Base-by-base conservation (phyloP, 2,113 vertebrate genomes). In the Onychostoma macrolepis region DNA sequence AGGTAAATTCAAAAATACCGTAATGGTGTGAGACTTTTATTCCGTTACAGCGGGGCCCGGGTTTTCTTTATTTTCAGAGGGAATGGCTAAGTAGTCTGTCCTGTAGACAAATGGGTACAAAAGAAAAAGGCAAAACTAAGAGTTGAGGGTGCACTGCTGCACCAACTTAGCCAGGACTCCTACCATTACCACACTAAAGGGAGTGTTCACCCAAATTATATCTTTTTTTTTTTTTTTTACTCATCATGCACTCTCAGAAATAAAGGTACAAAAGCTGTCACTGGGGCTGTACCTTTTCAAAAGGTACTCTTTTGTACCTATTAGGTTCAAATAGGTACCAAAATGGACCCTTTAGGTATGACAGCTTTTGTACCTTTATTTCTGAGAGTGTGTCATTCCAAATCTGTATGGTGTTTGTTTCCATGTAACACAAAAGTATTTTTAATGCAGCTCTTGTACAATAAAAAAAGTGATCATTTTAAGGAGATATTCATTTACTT, bases 71-170 rank as follows among this genome's bases (percentile, higher is more conserved):
- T 98, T 97, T 93, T 97, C 97, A 11, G 97, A 99, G 0, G 98
- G 97, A 91, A 99, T 95, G 13, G 98, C 97, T 88, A 99, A 96
- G 91, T 99, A 99, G 95, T 98, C 96, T 93, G 97, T 97, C 93
- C 98, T 99, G 93, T 9, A 81, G 93, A 89, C 41, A 89, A 89
- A 93, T 48, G 74, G 41, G 91, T 87, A 91, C 83, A 89, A 86
- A 87, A 88, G 90, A 86, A 88, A 85, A 81, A 92, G 65, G 80
- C 89, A 86, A 86, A 84, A 89, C 92, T 93, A 91, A 93, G 86
- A 91, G 69, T 41, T 67, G 72, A 41, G 56, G 81, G 74, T 58
- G 33, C 67, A 67, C 67, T 56, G 71, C 26, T 80, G 56, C 63
- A 90, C 50, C 80, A 33, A 28, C 21, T 48, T 21, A n/a, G 26